Conservation (phyloP, 2,888 invertebrate species). For the Amiota minor region DNA sequence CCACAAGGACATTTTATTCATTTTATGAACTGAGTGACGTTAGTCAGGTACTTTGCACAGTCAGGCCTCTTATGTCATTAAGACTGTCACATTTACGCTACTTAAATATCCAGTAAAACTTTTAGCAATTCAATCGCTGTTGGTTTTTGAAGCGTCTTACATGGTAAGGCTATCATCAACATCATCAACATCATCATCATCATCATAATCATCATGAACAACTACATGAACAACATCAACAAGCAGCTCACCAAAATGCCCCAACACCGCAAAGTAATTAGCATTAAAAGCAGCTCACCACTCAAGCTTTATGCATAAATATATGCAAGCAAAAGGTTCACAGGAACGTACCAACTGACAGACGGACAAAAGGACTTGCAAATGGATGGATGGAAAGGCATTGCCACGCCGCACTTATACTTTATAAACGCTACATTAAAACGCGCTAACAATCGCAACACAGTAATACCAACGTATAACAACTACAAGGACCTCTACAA, state of each 20-base stretch:
- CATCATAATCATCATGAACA: background rate
- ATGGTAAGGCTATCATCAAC: background rate
- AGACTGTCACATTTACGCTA: slow-evolving; percentile 1
- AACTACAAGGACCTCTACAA: too few species aligned
- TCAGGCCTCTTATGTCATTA: background rate
- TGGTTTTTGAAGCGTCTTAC: background rate
- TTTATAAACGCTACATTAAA: slow-evolving; percentile 27
- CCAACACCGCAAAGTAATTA: slow-evolving; percentile 29
- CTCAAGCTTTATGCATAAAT: slow-evolving; percentile 26
- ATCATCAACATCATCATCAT: background rate
- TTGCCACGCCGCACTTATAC: slow-evolving; percentile 3
- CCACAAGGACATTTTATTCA: too few species aligned
- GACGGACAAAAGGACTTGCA: background rate
- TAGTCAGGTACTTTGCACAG: too few species aligned
- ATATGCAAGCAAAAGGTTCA: background rate
- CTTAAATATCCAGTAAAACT: slow-evolving; percentile 5
- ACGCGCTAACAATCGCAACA: slow-evolving; percentile 27
- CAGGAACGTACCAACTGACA: background rate
- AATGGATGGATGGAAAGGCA: background rate
- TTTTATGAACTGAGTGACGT: too few species aligned
- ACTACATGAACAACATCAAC: background rate
- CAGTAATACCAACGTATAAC: background rate
- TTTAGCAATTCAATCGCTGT: background rate
- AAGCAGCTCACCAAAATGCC: slow-evolving; percentile 7
- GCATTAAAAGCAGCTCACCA: slow-evolving; percentile 28